Percentiles rank a stretch among this genome's conserved stretches.
These are phyloP conservation scores for Plebejus melissa DNA, from an alignment of 2,888 invertebrate species.

Conservation along the genomic window DNA sequence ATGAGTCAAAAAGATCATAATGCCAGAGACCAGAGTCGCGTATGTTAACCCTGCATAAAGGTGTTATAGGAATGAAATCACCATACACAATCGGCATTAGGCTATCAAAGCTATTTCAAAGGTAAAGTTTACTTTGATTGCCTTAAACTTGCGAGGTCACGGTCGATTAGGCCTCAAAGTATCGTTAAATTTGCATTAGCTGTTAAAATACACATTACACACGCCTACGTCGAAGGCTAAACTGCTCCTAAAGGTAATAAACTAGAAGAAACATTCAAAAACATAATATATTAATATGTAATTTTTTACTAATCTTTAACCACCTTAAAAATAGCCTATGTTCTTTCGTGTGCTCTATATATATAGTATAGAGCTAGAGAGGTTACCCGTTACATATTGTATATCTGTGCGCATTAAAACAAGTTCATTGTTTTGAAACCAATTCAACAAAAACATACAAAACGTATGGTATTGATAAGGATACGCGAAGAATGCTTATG, in stretches of 20 bases:
- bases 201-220: not conserved
- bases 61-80: not conserved
- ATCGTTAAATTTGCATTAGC: slow-evolving; percentile 3
- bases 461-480: not conserved
- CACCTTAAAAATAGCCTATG: too few relatives aligned
- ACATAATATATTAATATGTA: too few relatives aligned
- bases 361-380: too few relatives aligned
- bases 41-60: not conserved
- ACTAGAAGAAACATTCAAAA: not conserved
- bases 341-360: too few relatives aligned
- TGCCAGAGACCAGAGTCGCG: not conserved
- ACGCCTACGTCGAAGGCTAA: not conserved
- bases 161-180: not conserved
- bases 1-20: too few relatives aligned
- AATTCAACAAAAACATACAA: not conserved
- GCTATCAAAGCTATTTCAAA: not conserved
- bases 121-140: not conserved
- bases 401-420: too few relatives aligned
- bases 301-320: too few relatives aligned
- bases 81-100: not conserved
- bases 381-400: too few relatives aligned
- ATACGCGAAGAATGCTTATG: not conserved
- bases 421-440: too few relatives aligned
- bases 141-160: slow-evolving; percentile 3
- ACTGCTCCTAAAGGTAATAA: not conserved